phyloP scores from a whole-genome alignment of 2,113 vertebrate species.

The Pantherophis guttatus region DNA sequence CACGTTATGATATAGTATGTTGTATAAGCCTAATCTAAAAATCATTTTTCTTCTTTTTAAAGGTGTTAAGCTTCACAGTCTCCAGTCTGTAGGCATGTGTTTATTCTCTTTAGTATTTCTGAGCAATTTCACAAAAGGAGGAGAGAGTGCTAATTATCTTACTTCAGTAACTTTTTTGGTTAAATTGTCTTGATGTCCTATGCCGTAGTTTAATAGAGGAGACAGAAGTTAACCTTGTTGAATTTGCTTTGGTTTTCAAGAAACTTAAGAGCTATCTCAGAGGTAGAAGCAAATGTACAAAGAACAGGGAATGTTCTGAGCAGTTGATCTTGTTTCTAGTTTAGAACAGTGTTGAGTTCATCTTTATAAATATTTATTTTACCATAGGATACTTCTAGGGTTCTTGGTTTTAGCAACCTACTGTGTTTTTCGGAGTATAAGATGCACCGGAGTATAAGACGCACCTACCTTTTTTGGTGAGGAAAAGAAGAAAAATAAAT shows the following conservation, averaged over 20 bases:
- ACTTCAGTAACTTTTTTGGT: background rate
- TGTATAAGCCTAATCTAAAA: background rate
- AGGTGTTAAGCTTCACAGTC: background rate
- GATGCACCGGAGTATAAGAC: no score
- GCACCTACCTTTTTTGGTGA: no score
- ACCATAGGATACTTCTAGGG: no score
- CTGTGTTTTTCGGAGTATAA: no score
- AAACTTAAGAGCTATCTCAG: background rate
- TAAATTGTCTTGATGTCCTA: background rate
- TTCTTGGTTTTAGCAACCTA: no score
- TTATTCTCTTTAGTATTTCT: background rate
- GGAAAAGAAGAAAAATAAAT: no score
- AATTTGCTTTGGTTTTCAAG: background rate
- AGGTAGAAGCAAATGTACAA: background rate
- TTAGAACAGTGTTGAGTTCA: background rate
- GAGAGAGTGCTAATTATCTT: background rate
- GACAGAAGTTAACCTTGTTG: background rate
- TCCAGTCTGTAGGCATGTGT: background rate
- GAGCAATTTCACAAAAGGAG: background rate
- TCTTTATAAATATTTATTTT: background rate
- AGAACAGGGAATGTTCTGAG: background rate
- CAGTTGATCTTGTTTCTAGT: background rate
- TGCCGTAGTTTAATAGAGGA: background rate
- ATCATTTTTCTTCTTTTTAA: background rate
- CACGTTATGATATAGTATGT: background rate